Evolutionary conservation across 1,140 invertebrate species (phyloP).

Genomic region (Cardiocondyla obscurior): DNA sequence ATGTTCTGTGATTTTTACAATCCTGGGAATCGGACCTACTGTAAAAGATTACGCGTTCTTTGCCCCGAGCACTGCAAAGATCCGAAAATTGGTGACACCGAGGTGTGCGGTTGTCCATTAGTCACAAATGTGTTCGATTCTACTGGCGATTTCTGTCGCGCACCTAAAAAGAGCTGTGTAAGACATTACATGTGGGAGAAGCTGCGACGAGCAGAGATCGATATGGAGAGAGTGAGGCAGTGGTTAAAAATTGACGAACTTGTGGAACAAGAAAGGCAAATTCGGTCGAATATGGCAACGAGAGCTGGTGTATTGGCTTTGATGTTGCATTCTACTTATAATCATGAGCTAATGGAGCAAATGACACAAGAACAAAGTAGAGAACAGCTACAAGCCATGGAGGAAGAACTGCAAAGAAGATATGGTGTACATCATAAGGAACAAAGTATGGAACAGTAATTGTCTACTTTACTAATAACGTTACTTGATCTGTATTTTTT

Average conservation of each 20-base stretch:
- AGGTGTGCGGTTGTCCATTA: constrained; percentile 96
- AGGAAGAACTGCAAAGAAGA: constrained; percentile 79
- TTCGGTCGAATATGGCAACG: constrained; percentile 93
- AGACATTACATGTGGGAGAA: constrained; percentile 99
- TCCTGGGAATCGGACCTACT: constrained; percentile 95
- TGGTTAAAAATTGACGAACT: constrained; percentile 98
- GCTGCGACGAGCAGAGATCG: constrained; percentile 93
- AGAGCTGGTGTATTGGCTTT: constrained; percentile 95
- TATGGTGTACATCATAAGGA: constrained; percentile 76
- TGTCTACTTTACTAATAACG: background rate
- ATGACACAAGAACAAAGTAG: constrained; percentile 83
- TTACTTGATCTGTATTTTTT: background rate
- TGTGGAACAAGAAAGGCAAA: constrained; percentile 96
- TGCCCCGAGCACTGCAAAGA: constrained; percentile 99
- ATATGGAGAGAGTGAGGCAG: constrained; percentile 91
- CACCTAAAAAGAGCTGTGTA: constrained; percentile 95
- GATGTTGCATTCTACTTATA: constrained; percentile 97
- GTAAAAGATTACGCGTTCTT: constrained; percentile 96
- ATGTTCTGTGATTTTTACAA: constrained; percentile 99
- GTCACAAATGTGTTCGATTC: constrained; percentile 92
- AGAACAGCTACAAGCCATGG: constrained; percentile 81
- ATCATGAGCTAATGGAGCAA: constrained; percentile 94
- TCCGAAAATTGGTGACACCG: constrained; percentile 92
- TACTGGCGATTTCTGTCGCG: constrained; percentile 93
- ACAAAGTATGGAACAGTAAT: constrained; percentile 57